These are phyloP conservation scores for Dryadula phaetusa DNA, from an alignment of 2,888 invertebrate genomes.

Conservation along the genomic window DNA sequence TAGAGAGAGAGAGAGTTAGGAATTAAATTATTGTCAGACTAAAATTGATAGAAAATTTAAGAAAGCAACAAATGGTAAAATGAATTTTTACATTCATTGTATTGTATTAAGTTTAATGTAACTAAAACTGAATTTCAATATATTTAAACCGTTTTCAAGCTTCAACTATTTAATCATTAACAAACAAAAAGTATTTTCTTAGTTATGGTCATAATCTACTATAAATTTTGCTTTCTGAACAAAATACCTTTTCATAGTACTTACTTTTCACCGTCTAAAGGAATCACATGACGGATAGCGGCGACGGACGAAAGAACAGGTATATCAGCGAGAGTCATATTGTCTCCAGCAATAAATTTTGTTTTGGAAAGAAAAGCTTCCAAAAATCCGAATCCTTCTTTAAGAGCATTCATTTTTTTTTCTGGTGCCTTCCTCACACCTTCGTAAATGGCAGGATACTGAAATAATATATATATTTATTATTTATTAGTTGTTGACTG, in stretches of 20 bases:
- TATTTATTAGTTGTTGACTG: not conserved
- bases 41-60: too few relatives aligned
- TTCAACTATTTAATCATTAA: too few relatives aligned
- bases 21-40: too few relatives aligned
- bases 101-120: too few relatives aligned
- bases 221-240: too few relatives aligned
- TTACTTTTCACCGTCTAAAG: constrained; percentile 53
- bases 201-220: too few relatives aligned
- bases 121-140: not conserved
- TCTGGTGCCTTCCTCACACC: constrained; percentile 60
- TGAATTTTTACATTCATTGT: too few relatives aligned
- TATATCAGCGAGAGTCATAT: constrained; percentile 82
- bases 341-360: constrained; percentile 78
- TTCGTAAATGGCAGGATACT: constrained; percentile 53
- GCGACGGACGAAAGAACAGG: constrained; percentile 64
- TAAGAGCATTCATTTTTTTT: constrained; percentile 62
- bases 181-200: too few relatives aligned
- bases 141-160: too few relatives aligned
- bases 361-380: constrained; percentile 74
- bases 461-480: not conserved
- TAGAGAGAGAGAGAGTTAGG: constrained; percentile 17
- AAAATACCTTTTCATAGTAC: constrained; percentile 4
- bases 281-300: constrained; percentile 54
- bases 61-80: not conserved
- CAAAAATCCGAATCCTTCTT: constrained; percentile 72